Conservation (phyloP, 2,888 invertebrate genomes). For the Pasiphila rectangulata region DNA sequence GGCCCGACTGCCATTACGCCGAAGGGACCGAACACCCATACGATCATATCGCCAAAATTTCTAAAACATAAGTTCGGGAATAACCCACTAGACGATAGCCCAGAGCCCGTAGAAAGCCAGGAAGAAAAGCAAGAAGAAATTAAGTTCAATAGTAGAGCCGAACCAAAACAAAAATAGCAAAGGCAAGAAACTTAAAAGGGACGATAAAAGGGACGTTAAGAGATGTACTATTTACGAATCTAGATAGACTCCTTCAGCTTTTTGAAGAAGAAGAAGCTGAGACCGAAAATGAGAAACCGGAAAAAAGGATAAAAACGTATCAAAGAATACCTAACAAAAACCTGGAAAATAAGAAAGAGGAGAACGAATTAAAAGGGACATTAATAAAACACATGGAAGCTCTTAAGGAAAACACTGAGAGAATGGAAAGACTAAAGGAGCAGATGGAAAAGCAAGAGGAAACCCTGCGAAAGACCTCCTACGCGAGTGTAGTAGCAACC, state of each 20-base stretch:
- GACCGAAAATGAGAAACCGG: neutral
- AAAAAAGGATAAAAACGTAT: no score
- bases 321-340: no score
- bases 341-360: neutral
- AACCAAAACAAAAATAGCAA: neutral
- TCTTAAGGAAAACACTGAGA: neutral
- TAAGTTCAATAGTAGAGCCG: no score
- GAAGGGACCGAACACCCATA: no score
- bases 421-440: neutral
- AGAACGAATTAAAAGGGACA: no score
- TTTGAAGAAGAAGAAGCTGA: neutral
- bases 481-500: slow-evolving; percentile 4
- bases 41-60: no score
- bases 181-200: no score
- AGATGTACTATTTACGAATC: neutral
- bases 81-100: no score
- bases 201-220: neutral
- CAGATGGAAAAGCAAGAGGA: neutral
- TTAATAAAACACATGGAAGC: neutral
- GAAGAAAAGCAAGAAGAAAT: neutral
- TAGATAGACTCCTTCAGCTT: neutral
- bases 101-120: no score
- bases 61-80: no score
- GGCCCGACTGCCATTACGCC: no score
- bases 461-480: neutral